A percentile compares a stretch with the other conserved stretches of the same genome.
These are phyloP conservation scores for Gymnocheta viridis DNA, from an alignment of 2,888 invertebrate species.

Conservation along the genomic window DNA sequence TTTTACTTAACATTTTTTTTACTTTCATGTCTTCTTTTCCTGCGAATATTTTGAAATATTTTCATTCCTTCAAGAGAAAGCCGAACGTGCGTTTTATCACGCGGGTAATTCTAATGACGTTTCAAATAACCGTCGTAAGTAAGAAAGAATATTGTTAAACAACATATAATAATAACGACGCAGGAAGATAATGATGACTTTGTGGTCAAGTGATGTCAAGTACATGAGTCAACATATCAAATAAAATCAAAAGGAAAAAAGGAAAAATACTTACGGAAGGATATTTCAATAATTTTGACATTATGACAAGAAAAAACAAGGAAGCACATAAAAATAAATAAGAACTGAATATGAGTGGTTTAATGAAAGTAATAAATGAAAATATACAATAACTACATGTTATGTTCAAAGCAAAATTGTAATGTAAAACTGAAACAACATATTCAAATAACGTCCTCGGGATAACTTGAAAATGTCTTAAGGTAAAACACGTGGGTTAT, in stretches of 20 bases:
- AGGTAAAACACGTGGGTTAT: no score
- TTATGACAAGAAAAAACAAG: conserved; percentile 17
- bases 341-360: background rate
- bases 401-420: no score
- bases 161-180: background rate
- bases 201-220: conserved; percentile 60
- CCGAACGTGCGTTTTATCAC: background rate
- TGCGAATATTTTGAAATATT: background rate
- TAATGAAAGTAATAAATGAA: background rate
- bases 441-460: no score
- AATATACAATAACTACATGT: background rate
- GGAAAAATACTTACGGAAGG: conserved; percentile 25
- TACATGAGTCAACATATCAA: conserved; percentile 23
- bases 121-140: background rate
- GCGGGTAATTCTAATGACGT: conserved; percentile 6
- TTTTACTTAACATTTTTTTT: no score
- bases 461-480: no score
- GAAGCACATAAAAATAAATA: background rate
- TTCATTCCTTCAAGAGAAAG: conserved; percentile 14
- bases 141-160: conserved; percentile 26
- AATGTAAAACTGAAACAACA: no score
- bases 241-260: background rate
- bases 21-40: no score
- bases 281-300: conserved; percentile 47
- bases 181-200: background rate